Base-by-base conservation (phyloP, 2,113 vertebrate species). In the Eretmochelys imbricata region DNA sequence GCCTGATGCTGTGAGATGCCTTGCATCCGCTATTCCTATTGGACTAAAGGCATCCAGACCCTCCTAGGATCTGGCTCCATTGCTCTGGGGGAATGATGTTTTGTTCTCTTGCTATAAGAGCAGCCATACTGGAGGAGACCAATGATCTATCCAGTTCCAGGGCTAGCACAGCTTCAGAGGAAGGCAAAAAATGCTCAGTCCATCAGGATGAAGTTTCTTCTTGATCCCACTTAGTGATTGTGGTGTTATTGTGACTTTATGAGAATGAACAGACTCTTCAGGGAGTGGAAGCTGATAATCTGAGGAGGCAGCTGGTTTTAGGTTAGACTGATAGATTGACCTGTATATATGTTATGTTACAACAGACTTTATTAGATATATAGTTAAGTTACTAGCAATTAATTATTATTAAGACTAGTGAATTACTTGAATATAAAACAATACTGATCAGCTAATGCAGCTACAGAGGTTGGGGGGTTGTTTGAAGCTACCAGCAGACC, bases 1-100 rank as follows among this genome's bases (percentile, higher is more conserved):
- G 54, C 20, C 54, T 62, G 59, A n/a, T 55, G 50, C 59, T 10
- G 24, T 5, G 22, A 89, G 78, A 2, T 17, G 69, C 54, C 2
- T 0, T 0, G 50, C 4, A 57, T 29, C 80, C 78, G 38, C 16
- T 17, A 0, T 22, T 72, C n/a, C 65, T 38, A 38, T 22, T 38
- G n/a, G 65, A 72, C 2, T n/a, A 22, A 38, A 75, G 12, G 54
- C 72, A 86, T 49, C 31, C 46, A 46, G 82, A 78, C 6, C 14
- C 35, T 50, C 55, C 82, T 72, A 72, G 80, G 87, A 83, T 83
- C 91, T 9, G 0, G 0, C 48, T 4, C 81, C 55, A 5, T 51
- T 14, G 25, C 13, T 50, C 57, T 2, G 5, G 84, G 84, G 79
- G 25, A 14, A 17, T 53, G 12, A 46, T 80, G 51, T 84, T 92